Evolutionary conservation across 2,113 vertebrate genomes (phyloP), one percentile per base, ranked within the genome.

Genomic region (Sprattus sprattus): DNA sequence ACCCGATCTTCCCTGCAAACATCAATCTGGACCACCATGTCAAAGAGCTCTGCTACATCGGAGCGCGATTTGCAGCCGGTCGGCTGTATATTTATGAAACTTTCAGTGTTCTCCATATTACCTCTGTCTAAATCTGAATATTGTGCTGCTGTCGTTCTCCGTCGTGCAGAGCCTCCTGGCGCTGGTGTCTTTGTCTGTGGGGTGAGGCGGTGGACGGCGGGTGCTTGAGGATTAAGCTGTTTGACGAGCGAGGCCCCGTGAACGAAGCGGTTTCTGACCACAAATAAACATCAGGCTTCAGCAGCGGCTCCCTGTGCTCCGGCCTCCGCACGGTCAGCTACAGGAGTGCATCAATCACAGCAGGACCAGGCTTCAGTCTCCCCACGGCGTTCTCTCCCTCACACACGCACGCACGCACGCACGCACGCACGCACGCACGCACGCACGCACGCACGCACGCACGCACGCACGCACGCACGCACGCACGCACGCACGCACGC

Each of bases 321-420:
- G 91, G 91, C 90, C 92, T 89, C 91, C 86, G 88, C 92, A 84
- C 86, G 88, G 88, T 90, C 90, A 91, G 88, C 91, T 92, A 89
- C 90, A 92, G 91, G 90, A 94, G 88, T 87, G 91, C 92, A 95
- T 94, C 92, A 95, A 95, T 95, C 94, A 85, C 20, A 54, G 45
- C 44, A 32, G 2, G 10, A 32, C 28, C 71, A 32, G 16, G 71
- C 45, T 49, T n/a, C 83, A 84, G 83, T 60, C 71, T 78, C 71
- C 54, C 39, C 47, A 13, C 45, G 44, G 50, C 52, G 18, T 15
- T 7, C 39, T 39, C 39, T 25, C 83, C 84, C 46, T 60, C 25
- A 15, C 22, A 60, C 83, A 84, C 71, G 78, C n/a, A 45, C 60
- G 57, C 50, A 80, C 39, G 84, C 18, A 25, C 57, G 84, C 46